These are phyloP conservation scores for Ceratina calcarata DNA, from an alignment of 1,140 invertebrate species.

Conservation along the genomic window DNA sequence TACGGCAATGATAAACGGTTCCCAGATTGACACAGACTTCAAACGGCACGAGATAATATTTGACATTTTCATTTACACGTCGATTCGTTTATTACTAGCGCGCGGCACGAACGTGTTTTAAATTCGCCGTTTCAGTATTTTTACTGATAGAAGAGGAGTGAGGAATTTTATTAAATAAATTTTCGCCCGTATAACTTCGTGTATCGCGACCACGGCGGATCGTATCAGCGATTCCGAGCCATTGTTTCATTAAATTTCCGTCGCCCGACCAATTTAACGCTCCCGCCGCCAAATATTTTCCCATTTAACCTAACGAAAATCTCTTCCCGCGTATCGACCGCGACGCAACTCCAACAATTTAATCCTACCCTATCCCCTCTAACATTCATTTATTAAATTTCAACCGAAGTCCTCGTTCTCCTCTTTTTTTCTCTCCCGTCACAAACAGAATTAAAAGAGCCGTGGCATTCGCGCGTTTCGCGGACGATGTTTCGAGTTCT, in stretches of 20 bases:
- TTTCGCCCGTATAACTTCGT: too few relatives aligned
- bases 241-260: background rate
- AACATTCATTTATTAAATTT: slow-evolving; percentile 12
- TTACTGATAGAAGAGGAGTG: background rate
- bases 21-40: too few relatives aligned
- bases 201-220: background rate
- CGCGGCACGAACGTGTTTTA: too few relatives aligned
- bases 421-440: background rate
- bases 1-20: too few relatives aligned
- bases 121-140: too few relatives aligned
- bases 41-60: too few relatives aligned
- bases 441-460: background rate
- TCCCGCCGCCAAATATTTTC: background rate
- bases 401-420: background rate
- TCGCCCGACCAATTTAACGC: background rate
- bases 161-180: background rate
- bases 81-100: too few relatives aligned
- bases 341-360: too few relatives aligned
- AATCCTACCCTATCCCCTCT: background rate
- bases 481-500: background rate
- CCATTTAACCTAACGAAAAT: background rate
- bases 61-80: too few relatives aligned
- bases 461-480: background rate
- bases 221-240: background rate
- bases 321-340: too few relatives aligned